Conservation (phyloP, 2,113 vertebrate species). For the Laterallus jamaicensis region DNA sequence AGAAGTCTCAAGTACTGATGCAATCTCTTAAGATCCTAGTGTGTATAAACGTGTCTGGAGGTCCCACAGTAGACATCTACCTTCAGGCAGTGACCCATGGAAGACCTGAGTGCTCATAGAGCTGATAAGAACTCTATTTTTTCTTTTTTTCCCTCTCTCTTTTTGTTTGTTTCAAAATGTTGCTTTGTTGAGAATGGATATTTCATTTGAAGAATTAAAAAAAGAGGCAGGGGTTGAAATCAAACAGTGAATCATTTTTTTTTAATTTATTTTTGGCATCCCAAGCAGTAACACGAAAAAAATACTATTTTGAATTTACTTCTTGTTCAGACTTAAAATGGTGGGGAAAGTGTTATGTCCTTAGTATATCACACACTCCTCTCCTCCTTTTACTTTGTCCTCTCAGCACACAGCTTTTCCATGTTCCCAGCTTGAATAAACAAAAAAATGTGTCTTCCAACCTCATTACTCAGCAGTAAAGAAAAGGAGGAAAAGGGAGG, state of each 20-base stretch:
- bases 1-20: not conserved
- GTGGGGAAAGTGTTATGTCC: not conserved
- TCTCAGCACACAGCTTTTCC: not conserved
- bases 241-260: not conserved
- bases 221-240: too few relatives aligned
- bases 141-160: not conserved
- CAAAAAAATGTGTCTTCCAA: not conserved
- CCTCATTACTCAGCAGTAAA: not conserved
- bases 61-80: not conserved
- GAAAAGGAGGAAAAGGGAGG: not conserved
- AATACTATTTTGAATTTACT: not conserved
- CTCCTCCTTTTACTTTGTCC: not conserved
- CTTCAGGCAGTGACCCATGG: not conserved
- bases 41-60: not conserved
- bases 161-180: not conserved
- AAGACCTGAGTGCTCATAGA: not conserved
- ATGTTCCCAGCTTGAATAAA: not conserved
- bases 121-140: not conserved
- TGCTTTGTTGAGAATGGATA: not conserved
- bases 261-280: not conserved
- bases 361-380: not conserved
- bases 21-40: not conserved
- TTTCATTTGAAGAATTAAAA: not conserved
- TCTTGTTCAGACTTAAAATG: not conserved
- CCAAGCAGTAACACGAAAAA: not conserved